Percentiles rank a stretch among this genome's conserved stretches.
phyloP scores from a whole-genome alignment of 1,140 invertebrate genomes.

The Thrips palmi region DNA sequence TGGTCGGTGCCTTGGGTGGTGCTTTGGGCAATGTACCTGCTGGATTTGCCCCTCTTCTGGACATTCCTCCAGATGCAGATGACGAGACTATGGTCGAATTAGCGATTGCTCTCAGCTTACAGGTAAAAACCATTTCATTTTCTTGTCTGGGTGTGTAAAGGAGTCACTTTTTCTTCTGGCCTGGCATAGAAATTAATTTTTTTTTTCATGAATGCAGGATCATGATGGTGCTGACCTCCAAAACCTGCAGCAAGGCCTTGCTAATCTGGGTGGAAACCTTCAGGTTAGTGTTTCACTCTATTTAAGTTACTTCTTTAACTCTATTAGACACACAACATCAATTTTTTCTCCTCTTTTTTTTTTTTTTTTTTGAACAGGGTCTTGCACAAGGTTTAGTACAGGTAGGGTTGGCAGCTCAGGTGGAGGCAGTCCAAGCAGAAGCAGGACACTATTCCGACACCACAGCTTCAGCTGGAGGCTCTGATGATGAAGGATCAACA shows the following conservation, averaged over 20 bases:
- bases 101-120: slow-evolving; percentile 83
- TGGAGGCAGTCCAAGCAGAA: too few relatives aligned
- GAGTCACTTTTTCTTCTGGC: background rate
- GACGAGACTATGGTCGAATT: slow-evolving; percentile 93
- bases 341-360: background rate
- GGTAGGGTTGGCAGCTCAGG: too few relatives aligned
- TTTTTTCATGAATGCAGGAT: slow-evolving; percentile 13
- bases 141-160: slow-evolving; percentile 4
- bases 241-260: slow-evolving; percentile 26
- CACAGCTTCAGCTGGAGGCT: slow-evolving; percentile 64
- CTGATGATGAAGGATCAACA: slow-evolving; percentile 88
- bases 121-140: slow-evolving; percentile 29
- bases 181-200: background rate
- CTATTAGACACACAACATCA: background rate
- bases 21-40: slow-evolving; percentile 30
- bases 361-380: slow-evolving; percentile 8
- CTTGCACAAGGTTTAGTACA: slow-evolving; percentile 11
- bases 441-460: slow-evolving; percentile 53
- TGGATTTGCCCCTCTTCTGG: slow-evolving; percentile 54
- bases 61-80: slow-evolving; percentile 78
- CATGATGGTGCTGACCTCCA: slow-evolving; percentile 32
- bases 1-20: too few relatives aligned
- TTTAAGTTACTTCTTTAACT: background rate
- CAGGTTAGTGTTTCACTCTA: background rate
- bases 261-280: slow-evolving; percentile 19